Evolutionary conservation across 2,113 vertebrate species (phyloP), one percentile per base, ranked within the genome.

Genomic region (Stictonetta naevosa): DNA sequence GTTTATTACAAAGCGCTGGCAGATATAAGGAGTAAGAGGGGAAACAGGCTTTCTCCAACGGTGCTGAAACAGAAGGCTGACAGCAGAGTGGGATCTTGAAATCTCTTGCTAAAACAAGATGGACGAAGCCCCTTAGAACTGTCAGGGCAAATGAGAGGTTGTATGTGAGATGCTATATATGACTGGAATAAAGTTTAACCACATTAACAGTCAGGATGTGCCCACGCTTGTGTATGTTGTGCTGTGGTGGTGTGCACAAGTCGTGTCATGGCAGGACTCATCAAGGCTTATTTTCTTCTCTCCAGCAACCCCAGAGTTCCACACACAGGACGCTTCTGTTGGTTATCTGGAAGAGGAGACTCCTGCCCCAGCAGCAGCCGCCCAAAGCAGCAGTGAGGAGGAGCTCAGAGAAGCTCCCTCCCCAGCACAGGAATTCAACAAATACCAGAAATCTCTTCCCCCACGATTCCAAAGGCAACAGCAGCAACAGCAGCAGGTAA

Each of bases 401-500:
- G 99, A 99, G 44, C 86, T 94, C 59, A 95, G 96, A 42, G 99
- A 99, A 91, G 96, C 98, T 3, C 95, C 97, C 10, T 99, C 99
- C 2, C 98, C 99, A 3, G 94, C 97, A 33, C 98, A 98, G 48
- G 99, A 99, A n/a, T 98, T 98, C 83, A 95, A 48, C 88, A 99
- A 99, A 80, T 99, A 98, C 62, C 99, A 98, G 90, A 99, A 99
- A 90, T 97, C 99, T 8, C 96, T 99, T 46, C 98, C 99, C 10
- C 99, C 99, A 3, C 98, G 99, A 23, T 99, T 99, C 94, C 99
- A 99, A 95, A 99, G 99, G 85, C 99, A 98, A 69, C 97, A 98
- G 67, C 96, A 97, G 44, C 97, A 97, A 86, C 97, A 97, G 69
- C 96, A 97, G 86, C 96, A 97, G 94, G 97, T 97, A 98, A 75